Percentiles rank a stretch among this genome's conserved stretches.
Conservation (phyloP, 2,797 vertebrate species). For the Fistularia tabacaria region DNA sequence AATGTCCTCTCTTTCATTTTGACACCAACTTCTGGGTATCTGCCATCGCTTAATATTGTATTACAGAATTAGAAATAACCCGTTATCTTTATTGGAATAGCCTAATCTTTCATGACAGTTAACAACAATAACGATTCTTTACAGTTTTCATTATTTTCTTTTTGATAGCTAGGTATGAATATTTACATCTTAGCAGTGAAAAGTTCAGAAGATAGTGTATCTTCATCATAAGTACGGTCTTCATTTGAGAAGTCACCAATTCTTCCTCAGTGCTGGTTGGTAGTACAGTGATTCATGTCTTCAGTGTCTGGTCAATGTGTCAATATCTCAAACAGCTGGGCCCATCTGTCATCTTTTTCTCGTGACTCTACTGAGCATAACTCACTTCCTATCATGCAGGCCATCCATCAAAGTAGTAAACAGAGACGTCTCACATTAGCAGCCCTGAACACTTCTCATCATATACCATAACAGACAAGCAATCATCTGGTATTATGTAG, state of each 20-base stretch:
- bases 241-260: constrained; percentile 54
- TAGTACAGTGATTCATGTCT: constrained; percentile 71
- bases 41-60: constrained; percentile 66
- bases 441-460: constrained; percentile 71
- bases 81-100: constrained; percentile 63
- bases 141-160: constrained; percentile 26
- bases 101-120: constrained; percentile 63
- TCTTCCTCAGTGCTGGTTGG: constrained; percentile 63
- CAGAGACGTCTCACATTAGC: constrained; percentile 78
- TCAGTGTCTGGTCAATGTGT: constrained; percentile 73
- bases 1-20: constrained; percentile 60
- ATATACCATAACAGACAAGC: constrained; percentile 75
- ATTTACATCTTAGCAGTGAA: constrained; percentile 40
- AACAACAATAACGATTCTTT: constrained; percentile 58
- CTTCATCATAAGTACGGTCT: constrained; percentile 27
- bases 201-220: constrained; percentile 9
- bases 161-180: constrained; percentile 10
- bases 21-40: constrained; percentile 66
- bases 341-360: constrained; percentile 77
- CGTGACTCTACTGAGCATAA: constrained; percentile 69
- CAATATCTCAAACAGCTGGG: constrained; percentile 76
- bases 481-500: constrained; percentile 74
- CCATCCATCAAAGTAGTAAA: constrained; percentile 78
- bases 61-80: constrained; percentile 57
- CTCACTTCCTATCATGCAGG: constrained; percentile 73